Evolutionary conservation across 2,888 invertebrate genomes (phyloP), one percentile per base, ranked within the genome.

Genomic region (Lithophane leautieri): DNA sequence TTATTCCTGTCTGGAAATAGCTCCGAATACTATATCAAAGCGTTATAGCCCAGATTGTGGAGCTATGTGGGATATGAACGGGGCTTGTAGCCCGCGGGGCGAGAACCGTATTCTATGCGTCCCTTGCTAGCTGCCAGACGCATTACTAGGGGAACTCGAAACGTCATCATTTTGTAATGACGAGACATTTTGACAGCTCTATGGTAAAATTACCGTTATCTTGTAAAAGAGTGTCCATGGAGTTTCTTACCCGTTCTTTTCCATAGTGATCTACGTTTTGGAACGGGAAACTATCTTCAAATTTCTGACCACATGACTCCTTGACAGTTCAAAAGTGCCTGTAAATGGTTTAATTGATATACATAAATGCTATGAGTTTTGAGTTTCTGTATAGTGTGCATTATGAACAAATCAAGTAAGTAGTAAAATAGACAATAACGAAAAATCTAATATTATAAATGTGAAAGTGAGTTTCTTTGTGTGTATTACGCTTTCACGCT

Each of bases 61-160:
- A 82, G 77, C 70, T 76, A 70, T 72, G 72, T 84, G 68, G 63
- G 56, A 67, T 77, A 82, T 81, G 70, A 76, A 68, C 83, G 69
- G 79, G 63, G 74, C 80, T 78, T 85, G 82, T 76, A 74, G 82
- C 90, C 91, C 84, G 75, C 44, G 88, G 90, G 91, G 83, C 78
- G 81, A 63, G 81, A 81, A 88, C 77, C 83, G 89, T 84, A 79
- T 81, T 89, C 83, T 88, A 90, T 87, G 81, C 84, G 85, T 89
- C 89, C 91, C 92, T 66, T 44, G 79, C 61, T 34, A 50, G 28
- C 54, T 34, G 75, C 78, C 81, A 81, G 76, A 84, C 79, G 62
- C 3, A 47, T 34, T 82, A 88, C 78, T 63, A 78, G 0, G 2
- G 66, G 9, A 79, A 78, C 87, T 88, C 86, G 88, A 73, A 62